phyloP scores from a whole-genome alignment of 2,113 vertebrate genomes.

The Corythornis vintsioides region DNA sequence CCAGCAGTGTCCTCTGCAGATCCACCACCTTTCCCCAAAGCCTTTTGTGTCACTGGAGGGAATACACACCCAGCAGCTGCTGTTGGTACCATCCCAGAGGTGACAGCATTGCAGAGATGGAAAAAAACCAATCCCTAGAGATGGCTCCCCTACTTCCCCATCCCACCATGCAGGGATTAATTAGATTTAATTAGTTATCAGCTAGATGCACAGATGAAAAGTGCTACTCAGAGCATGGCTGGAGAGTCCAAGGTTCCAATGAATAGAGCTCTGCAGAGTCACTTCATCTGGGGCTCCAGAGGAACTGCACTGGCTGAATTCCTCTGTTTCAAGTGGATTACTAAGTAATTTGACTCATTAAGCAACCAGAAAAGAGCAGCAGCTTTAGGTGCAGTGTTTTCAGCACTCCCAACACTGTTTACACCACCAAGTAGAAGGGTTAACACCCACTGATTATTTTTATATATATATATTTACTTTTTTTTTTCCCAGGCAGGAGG shows the following conservation, averaged over 20 bases:
- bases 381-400: neutral
- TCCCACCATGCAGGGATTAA: neutral
- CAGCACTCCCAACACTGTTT: neutral
- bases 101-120: neutral
- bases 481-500: neutral
- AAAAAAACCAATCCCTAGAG: neutral
- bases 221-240: neutral
- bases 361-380: neutral
- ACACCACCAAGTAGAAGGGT: neutral
- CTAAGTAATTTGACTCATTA: neutral
- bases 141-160: neutral
- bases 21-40: neutral
- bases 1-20: neutral
- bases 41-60: neutral
- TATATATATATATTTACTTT: neutral
- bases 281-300: neutral
- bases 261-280: neutral
- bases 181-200: neutral
- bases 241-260: neutral
- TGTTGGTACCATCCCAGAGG: neutral
- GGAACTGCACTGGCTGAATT: neutral
- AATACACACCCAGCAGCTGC: neutral
- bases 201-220: neutral
- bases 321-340: neutral
- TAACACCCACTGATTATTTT: accelerated